Conservation (phyloP, 1,140 invertebrate genomes). For the Ptiloglossa arizonensis region DNA sequence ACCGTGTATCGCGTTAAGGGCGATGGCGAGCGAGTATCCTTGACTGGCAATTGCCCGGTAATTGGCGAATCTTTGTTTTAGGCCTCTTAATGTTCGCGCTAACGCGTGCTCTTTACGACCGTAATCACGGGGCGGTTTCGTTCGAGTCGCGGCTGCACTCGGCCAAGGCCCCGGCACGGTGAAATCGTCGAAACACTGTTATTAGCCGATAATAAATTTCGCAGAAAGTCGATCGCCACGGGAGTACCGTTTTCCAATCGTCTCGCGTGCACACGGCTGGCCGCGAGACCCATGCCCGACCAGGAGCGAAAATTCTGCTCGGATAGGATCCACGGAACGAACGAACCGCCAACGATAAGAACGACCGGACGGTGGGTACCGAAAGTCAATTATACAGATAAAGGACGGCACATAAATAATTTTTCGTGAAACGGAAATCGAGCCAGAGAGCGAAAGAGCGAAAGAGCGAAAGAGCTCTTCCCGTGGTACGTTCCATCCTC, state of each 20-base stretch:
- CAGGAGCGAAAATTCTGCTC: too few relatives aligned
- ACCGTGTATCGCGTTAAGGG: neutral
- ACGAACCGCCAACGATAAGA: slow-evolving; percentile 13
- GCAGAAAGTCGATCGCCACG: slow-evolving; percentile 27
- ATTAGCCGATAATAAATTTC: slow-evolving; percentile 60
- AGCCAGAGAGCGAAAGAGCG: too few relatives aligned
- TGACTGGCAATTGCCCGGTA: slow-evolving; percentile 1
- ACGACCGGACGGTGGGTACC: neutral
- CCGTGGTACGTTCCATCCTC: slow-evolving; percentile 23
- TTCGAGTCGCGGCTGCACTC: neutral
- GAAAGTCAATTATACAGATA: slow-evolving; percentile 45
- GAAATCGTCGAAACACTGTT: slow-evolving; percentile 56
- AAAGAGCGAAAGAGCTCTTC: slow-evolving; percentile 10
- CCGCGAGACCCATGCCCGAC: too few relatives aligned
- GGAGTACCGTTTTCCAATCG: slow-evolving; percentile 37
- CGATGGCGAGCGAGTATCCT: neutral
- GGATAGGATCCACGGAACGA: neutral
- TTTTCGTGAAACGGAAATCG: slow-evolving; percentile 41
- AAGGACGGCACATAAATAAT: slow-evolving; percentile 37
- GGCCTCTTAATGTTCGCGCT: slow-evolving; percentile 39
- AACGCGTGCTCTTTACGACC: slow-evolving; percentile 57
- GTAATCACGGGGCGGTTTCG: slow-evolving; percentile 37
- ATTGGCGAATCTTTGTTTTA: slow-evolving; percentile 54
- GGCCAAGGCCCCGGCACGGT: neutral
- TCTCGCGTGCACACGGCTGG: neutral